Percentiles rank a stretch among this genome's conserved stretches.
Evolutionary conservation across 2,888 invertebrate species (phyloP).

Genomic region (Drosophila nr. perissopoda): DNA sequence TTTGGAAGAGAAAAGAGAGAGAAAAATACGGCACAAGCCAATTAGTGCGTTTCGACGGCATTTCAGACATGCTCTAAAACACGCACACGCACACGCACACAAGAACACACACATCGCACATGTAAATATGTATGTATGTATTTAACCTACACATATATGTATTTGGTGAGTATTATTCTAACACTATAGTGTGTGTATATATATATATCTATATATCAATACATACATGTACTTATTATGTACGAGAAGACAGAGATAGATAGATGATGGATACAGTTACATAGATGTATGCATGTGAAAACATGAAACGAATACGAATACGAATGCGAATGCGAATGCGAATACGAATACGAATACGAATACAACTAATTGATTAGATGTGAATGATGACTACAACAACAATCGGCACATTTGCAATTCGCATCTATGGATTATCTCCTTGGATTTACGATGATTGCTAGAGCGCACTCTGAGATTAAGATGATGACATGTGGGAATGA

Average conservation of each 20-base stretch:
- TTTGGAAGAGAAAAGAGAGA: conserved; percentile 62
- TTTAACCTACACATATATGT: conserved; percentile 14
- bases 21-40: conserved; percentile 63
- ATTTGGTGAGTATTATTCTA: background rate
- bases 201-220: conserved; percentile 2
- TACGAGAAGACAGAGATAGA: conserved; percentile 56
- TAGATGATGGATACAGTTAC: conserved; percentile 38
- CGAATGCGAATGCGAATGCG: background rate
- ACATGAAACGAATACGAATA: conserved; percentile 20
- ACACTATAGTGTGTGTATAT: conserved; percentile 4
- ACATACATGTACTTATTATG: conserved; percentile 29
- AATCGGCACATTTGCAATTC: conserved; percentile 6
- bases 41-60: conserved; percentile 71
- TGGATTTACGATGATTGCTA: conserved; percentile 16
- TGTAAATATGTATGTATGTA: conserved; percentile 6
- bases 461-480: conserved; percentile 15
- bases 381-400: conserved; percentile 26
- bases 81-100: conserved; percentile 54
- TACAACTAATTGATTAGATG: conserved; percentile 8
- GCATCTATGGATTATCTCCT: conserved; percentile 14
- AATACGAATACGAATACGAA: conserved; percentile 5
- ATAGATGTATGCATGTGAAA: conserved; percentile 15
- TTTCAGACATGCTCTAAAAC: conserved; percentile 66
- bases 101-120: background rate
- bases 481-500: conserved; percentile 24